phyloP scores from a whole-genome alignment of 2,888 invertebrate genomes.

The Rhamphomyia laevipes region DNA sequence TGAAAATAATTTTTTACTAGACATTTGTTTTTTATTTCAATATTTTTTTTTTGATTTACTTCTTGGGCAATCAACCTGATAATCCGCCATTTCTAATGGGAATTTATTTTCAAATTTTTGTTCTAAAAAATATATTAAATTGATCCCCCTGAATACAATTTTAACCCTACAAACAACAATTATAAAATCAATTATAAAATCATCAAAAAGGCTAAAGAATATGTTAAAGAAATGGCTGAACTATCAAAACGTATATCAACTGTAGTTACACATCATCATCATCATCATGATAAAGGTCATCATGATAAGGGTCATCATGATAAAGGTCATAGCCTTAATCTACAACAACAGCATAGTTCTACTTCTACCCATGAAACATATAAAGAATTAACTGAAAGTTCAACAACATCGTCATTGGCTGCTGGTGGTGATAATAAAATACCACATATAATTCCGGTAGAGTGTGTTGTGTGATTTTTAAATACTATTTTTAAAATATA shows the following conservation, averaged over 20 bases:
- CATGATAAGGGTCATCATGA: constrained; percentile 18
- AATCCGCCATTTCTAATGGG: too few species aligned
- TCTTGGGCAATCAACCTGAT: too few species aligned
- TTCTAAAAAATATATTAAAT: too few species aligned
- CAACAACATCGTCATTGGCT: constrained; percentile 9
- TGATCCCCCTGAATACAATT: too few species aligned
- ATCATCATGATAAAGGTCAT: constrained; percentile 22
- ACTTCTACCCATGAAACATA: constrained; percentile 32
- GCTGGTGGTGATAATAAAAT: constrained; percentile 13
- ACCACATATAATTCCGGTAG: constrained; percentile 39
- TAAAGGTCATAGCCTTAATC: constrained; percentile 16
- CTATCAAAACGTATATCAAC: constrained; percentile 32
- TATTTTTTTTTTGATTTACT: too few species aligned
- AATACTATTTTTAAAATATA: background rate
- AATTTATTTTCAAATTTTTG: too few species aligned
- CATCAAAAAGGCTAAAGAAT: constrained; percentile 26
- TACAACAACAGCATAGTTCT: constrained; percentile 16
- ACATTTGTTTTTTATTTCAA: too few species aligned
- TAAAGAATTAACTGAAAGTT: constrained; percentile 34
- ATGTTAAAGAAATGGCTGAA: constrained; percentile 35
- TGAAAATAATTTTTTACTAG: too few species aligned
- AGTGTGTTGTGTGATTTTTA: constrained; percentile 18
- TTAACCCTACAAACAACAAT: too few species aligned
- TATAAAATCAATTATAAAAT: too few species aligned
- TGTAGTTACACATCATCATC: constrained; percentile 30